Percentiles rank a stretch among this genome's conserved stretches.
Conservation (phyloP, 2,797 vertebrate species). For the Microctenopoma lineatum region DNA sequence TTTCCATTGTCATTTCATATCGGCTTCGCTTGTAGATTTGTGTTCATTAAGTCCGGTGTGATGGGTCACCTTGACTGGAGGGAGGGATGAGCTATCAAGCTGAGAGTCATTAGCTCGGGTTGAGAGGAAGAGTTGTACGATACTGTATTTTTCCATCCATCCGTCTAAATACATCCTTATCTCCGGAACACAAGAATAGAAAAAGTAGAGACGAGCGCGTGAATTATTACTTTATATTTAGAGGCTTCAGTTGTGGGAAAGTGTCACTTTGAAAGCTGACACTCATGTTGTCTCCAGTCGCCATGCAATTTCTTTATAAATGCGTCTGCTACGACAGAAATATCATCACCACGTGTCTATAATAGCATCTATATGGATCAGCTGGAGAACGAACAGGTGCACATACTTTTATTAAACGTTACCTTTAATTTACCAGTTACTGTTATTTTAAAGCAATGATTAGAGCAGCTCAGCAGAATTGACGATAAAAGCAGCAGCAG, state of each 20-base stretch:
- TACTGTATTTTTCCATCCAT: background rate
- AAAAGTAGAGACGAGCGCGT: too few species aligned
- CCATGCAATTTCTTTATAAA: too few species aligned
- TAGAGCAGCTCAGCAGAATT: conserved; percentile 46
- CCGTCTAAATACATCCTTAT: background rate
- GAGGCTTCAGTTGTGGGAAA: background rate
- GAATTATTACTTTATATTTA: background rate
- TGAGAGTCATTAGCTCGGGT: conserved; percentile 15
- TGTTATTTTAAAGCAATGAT: conserved; percentile 28
- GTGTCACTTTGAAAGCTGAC: background rate
- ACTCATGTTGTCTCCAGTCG: background rate
- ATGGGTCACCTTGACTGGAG: conserved; percentile 37
- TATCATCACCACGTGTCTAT: too few species aligned
- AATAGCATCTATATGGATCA: too few species aligned
- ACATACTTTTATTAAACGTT: too few species aligned
- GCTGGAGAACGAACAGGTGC: too few species aligned
- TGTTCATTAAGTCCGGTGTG: conserved; percentile 16
- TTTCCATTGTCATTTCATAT: conserved; percentile 18
- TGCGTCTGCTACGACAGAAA: too few species aligned
- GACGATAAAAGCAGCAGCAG: conserved; percentile 11
- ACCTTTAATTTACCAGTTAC: too few species aligned
- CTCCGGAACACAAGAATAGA: too few species aligned
- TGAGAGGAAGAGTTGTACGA: background rate
- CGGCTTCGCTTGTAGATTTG: conserved; percentile 20
- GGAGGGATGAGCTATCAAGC: background rate